Evolutionary conservation across 2,113 vertebrate species (phyloP).

Genomic region (Actinemys pallida): DNA sequence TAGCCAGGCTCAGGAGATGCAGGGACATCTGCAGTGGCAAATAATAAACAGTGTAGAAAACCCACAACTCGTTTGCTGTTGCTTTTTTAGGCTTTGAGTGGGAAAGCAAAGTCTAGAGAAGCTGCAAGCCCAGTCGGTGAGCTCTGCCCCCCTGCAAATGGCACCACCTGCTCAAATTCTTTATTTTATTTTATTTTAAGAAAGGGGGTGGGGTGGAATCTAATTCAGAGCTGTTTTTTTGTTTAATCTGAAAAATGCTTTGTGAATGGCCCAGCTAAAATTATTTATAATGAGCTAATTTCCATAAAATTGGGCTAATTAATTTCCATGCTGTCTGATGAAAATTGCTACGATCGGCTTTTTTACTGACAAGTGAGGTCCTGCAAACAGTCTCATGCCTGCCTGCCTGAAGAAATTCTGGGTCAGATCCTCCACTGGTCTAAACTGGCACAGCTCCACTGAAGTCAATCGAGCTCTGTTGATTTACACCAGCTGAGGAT

Average conservation of each 20-base stretch:
- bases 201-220: neutral
- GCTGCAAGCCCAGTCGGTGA: neutral
- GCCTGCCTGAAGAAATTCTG: constrained; percentile 56
- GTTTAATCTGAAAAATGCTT: constrained; percentile 69
- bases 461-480: neutral
- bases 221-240: constrained; percentile 54
- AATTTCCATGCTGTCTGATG: constrained; percentile 77
- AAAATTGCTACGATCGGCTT: constrained; percentile 76
- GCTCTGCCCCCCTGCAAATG: constrained; percentile 31
- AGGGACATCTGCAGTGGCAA: constrained; percentile 30
- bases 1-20: neutral
- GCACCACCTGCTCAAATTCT: constrained; percentile 71
- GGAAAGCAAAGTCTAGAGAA: constrained; percentile 32
- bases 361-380: constrained; percentile 68
- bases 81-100: constrained; percentile 34
- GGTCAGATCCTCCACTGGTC: constrained; percentile 57
- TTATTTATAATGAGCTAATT: constrained; percentile 80
- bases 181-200: constrained; percentile 56
- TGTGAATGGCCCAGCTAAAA: constrained; percentile 79
- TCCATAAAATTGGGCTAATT: constrained; percentile 81
- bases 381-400: constrained; percentile 45
- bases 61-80: constrained; percentile 17
- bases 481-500: neutral
- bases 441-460: neutral
- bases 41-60: neutral